Percentiles rank a stretch among this genome's conserved stretches.
phyloP scores from a whole-genome alignment of 2,888 invertebrate genomes.

The Augochlorella aurata region DNA sequence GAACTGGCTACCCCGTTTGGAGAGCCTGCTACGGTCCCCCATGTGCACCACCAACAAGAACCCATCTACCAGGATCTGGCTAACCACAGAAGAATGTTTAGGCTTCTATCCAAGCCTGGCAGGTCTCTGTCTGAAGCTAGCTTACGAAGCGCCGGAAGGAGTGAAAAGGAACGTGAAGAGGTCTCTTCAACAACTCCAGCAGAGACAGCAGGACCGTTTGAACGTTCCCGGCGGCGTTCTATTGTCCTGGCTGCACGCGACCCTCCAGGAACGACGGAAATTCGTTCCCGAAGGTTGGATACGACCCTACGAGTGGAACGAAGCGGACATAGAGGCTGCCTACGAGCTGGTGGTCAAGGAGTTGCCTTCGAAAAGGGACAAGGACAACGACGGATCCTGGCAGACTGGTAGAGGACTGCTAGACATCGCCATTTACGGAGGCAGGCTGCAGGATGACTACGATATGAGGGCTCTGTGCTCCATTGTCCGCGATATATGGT shows the following conservation, averaged over 20 bases:
- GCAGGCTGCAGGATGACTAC: constrained; percentile 90
- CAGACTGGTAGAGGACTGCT: constrained; percentile 89
- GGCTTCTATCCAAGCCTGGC: constrained; percentile 79
- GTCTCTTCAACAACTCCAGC: constrained; percentile 76
- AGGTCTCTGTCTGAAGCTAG: constrained; percentile 77
- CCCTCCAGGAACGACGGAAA: constrained; percentile 93
- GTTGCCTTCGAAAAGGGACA: constrained; percentile 64
- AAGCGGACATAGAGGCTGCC: constrained; percentile 90
- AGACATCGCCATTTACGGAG: constrained; percentile 92
- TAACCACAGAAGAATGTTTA: constrained; percentile 77
- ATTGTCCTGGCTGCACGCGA: constrained; percentile 93
- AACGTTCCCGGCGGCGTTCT: constrained; percentile 84
- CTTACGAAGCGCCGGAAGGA: constrained; percentile 81
- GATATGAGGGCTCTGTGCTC: constrained; percentile 88
- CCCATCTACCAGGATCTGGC: constrained; percentile 74
- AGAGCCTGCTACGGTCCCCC: constrained; percentile 76
- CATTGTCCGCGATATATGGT: constrained; percentile 84
- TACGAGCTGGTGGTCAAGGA: constrained; percentile 84
- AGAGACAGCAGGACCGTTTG: constrained; percentile 56
- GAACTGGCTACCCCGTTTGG: constrained; percentile 79
- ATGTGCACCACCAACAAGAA: constrained; percentile 73
- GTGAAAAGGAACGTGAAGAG: constrained; percentile 78
- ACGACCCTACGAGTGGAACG: constrained; percentile 93
- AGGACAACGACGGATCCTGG: constrained; percentile 67
- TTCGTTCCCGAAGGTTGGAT: constrained; percentile 88